A percentile compares a stretch with the other conserved stretches of the same genome.
These are phyloP conservation scores for Hemichromis elongatus DNA, from an alignment of 2,113 vertebrate species.

Conservation along the genomic window DNA sequence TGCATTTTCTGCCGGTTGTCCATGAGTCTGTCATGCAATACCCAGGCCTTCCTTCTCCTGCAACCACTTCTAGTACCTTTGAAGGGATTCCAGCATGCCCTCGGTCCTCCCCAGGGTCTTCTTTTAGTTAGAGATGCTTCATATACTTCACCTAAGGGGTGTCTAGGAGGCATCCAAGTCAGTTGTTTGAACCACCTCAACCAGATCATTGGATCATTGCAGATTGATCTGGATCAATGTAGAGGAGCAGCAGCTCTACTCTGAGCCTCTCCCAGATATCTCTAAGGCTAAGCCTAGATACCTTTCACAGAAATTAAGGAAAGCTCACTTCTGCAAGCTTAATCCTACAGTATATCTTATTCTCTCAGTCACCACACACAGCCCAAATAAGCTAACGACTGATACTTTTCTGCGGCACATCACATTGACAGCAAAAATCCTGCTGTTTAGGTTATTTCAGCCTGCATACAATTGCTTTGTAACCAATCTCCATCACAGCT, in stretches of 20 bases:
- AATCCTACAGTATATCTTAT: background rate
- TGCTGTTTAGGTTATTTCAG: background rate
- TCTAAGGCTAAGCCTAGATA: background rate
- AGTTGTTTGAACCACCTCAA: background rate
- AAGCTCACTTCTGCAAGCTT: background rate
- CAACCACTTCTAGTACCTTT: background rate
- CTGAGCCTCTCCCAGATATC: background rate
- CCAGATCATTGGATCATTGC: background rate
- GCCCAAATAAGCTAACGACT: background rate
- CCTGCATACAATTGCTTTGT: background rate
- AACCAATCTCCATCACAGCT: background rate
- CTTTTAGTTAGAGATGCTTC: background rate
- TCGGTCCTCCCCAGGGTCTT: background rate
- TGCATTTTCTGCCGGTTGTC: background rate
- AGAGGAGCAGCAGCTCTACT: background rate
- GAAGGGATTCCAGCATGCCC: background rate
- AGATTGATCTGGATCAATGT: background rate
- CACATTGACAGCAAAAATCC: background rate
- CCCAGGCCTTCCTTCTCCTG: background rate
- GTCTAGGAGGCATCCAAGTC: background rate
- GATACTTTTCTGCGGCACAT: background rate
- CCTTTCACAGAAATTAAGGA: background rate
- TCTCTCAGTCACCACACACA: background rate
- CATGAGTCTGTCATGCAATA: background rate
- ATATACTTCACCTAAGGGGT: background rate